Evolutionary conservation across 2,797 vertebrate genomes (phyloP), one percentile per base, ranked within the genome.

Genomic region (Typhlichthys eigenmanni): DNA sequence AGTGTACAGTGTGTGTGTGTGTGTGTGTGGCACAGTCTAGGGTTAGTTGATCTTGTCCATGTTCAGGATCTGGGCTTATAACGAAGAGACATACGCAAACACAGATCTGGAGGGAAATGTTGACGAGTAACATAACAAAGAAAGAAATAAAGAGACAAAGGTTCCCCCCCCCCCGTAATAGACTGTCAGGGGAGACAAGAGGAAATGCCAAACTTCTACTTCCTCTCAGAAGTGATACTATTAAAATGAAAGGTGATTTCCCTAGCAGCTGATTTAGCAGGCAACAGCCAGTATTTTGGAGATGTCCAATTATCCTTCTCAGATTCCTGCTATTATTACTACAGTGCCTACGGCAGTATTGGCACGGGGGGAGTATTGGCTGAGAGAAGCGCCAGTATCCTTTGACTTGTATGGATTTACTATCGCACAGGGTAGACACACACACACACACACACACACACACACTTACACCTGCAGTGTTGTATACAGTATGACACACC

Each of bases 381-480:
- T 64, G 68, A 76, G 47, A 47, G 8, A 58, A 66, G 65, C 68
- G 74, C 50, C 50, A 58, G 72, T 81, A 76, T 72, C 45, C 67
- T 69, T 77, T 80, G 60, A 85, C 80, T 80, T 62, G 75, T 81
- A 66, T 62, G 67, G 67, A 49, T 77, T 77, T 67, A 72, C 68
- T 58, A 69, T 77, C 72, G 71, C 55, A 58, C 50, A 67, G 54
- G 49, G 55, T 51, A 55, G 60, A n/a, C n/a, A 62, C 13, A 65
- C 55, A 43, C 45, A 49, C 57, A 47, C 56, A 58, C 34, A 58
- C 56, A 19, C 43, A 55, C 38, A 29, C 38, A 47, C 16, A 74
- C 61, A 58, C 48, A 69, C 32, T 11, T 34, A 19, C 16, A 56
- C 53, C 32, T 13, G 34, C 46, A 17, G 0, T 13, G 59, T 69